These are phyloP conservation scores for Chouioia cunea DNA, from an alignment of 2,888 invertebrate species.

Conservation along the genomic window DNA sequence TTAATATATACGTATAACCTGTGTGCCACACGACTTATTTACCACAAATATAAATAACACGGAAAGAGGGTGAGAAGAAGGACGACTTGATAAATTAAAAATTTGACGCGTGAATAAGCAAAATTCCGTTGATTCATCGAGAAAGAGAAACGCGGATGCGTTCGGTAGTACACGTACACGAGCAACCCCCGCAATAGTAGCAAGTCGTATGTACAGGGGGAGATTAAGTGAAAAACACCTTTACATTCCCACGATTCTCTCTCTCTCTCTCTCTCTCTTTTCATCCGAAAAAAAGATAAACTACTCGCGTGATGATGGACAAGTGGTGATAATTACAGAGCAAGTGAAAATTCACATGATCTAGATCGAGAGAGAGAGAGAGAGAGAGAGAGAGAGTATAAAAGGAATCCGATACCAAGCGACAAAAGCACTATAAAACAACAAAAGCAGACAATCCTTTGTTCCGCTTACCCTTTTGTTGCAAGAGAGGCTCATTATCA, in stretches of 20 bases:
- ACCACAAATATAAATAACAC: too few species aligned
- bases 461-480: too few species aligned
- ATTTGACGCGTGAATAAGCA: constrained; percentile 21
- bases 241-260: constrained; percentile 35
- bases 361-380: neutral
- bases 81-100: constrained; percentile 29
- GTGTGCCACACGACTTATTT: too few species aligned
- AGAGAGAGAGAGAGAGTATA: neutral
- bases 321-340: constrained; percentile 17
- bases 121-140: constrained; percentile 37
- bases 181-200: neutral
- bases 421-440: too few species aligned
- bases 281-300: too few species aligned
- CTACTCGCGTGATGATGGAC: constrained; percentile 14
- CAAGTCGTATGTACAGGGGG: neutral
- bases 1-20: too few species aligned
- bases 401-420: too few species aligned
- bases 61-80: too few species aligned
- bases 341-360: too few species aligned
- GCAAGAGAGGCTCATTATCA: constrained; percentile 35
- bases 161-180: constrained; percentile 6
- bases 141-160: too few species aligned
- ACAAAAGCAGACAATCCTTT: too few species aligned
- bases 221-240: neutral
- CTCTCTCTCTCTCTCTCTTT: too few species aligned